Percentiles rank a stretch among this genome's conserved stretches.
These are phyloP conservation scores for Amblyjoppa fuscipennis DNA, from an alignment of 2,888 invertebrate species.

Conservation along the genomic window DNA sequence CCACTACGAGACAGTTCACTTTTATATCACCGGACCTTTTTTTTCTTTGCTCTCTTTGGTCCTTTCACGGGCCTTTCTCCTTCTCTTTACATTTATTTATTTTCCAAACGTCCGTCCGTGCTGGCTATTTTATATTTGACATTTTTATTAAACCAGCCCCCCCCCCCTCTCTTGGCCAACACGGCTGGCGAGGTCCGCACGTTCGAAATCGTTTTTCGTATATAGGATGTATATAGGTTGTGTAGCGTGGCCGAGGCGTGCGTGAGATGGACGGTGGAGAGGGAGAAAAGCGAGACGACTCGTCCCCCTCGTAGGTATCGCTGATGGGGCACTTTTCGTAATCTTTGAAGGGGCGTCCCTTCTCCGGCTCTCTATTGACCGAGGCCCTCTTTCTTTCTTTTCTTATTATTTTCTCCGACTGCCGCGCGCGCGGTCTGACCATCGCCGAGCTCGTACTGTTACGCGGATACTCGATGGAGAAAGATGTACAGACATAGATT, in stretches of 20 bases:
- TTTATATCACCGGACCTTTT: constrained; percentile 47
- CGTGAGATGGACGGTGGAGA: constrained; percentile 52
- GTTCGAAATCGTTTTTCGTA: constrained; percentile 63
- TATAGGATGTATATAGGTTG: constrained; percentile 30
- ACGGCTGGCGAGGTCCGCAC: constrained; percentile 50
- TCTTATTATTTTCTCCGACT: constrained; percentile 12
- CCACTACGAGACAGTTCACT: constrained; percentile 35
- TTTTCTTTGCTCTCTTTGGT: constrained; percentile 39
- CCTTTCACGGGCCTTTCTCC: constrained; percentile 54
- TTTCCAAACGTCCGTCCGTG: constrained; percentile 83
- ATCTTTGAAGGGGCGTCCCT: constrained; percentile 75
- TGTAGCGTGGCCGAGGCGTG: constrained; percentile 46
- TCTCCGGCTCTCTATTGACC: constrained; percentile 73
- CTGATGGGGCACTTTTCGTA: constrained; percentile 81
- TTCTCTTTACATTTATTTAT: constrained; percentile 84
- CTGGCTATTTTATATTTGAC: constrained; percentile 85
- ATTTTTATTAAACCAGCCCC: constrained; percentile 84
- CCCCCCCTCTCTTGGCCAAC: constrained; percentile 50
- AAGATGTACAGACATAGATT: background rate
- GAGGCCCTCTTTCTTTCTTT: constrained; percentile 41
- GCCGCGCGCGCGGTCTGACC: constrained; percentile 74
- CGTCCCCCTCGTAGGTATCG: constrained; percentile 73
- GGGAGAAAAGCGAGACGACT: constrained; percentile 37
- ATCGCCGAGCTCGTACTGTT: constrained; percentile 66
- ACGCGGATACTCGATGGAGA: background rate